phyloP scores from a whole-genome alignment of 2,113 vertebrate genomes.

The Eclectus roratus region DNA sequence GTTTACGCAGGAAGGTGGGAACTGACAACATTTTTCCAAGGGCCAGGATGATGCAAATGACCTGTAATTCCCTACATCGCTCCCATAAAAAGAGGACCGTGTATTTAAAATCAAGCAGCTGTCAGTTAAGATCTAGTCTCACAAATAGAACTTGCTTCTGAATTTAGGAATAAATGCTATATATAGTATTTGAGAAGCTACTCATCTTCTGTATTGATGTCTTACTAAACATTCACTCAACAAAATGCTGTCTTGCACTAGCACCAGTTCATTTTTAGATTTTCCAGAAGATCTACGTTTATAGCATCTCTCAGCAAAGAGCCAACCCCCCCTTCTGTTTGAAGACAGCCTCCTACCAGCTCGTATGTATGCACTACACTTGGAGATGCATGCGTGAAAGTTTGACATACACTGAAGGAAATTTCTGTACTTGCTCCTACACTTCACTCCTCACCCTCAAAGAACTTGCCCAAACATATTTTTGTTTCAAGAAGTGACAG shows the following conservation, averaged over 20 bases:
- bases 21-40: neutral
- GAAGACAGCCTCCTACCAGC: slow-evolving; percentile 45
- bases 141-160: slow-evolving; percentile 47
- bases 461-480: neutral
- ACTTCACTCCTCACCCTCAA: slow-evolving; percentile 1
- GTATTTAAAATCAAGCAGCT: slow-evolving; percentile 57
- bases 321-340: slow-evolving; percentile 31
- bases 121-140: slow-evolving; percentile 50
- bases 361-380: neutral
- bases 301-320: slow-evolving; percentile 40
- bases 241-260: slow-evolving; percentile 51
- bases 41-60: slow-evolving; percentile 22
- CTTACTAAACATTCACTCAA: slow-evolving; percentile 49
- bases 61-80: slow-evolving; percentile 37
- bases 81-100: slow-evolving; percentile 36
- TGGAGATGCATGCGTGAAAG: slow-evolving; percentile 1
- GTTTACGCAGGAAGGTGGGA: neutral
- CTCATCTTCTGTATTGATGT: slow-evolving; percentile 54
- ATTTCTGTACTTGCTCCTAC: slow-evolving; percentile 2
- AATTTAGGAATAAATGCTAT: slow-evolving; percentile 60
- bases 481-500: neutral
- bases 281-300: slow-evolving; percentile 39
- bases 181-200: slow-evolving; percentile 55
- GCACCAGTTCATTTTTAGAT: slow-evolving; percentile 49
- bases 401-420: slow-evolving; percentile 31